A percentile compares a stretch with the other conserved stretches of the same genome.
phyloP scores from a whole-genome alignment of 2,113 vertebrate genomes.

The Microtus oregoni region DNA sequence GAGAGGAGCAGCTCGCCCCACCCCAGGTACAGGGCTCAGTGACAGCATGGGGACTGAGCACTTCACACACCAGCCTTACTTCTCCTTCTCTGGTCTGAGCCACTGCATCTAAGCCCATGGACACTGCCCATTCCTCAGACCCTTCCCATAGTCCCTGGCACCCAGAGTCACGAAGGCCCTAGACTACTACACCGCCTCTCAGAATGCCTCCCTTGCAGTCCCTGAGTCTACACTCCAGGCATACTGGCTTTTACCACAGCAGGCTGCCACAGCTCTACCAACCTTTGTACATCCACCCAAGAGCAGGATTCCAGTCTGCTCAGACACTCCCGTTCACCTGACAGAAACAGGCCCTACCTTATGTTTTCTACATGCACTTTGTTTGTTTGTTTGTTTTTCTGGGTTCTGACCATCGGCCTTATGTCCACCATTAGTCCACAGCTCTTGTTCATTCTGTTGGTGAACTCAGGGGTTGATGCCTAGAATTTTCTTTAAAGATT shows the following conservation, averaged over 20 bases:
- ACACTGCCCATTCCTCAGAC: accelerated
- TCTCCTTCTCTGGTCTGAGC: no score
- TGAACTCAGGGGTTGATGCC: not conserved
- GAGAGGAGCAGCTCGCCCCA: no score
- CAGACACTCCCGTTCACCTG: not conserved
- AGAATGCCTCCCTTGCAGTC: not conserved
- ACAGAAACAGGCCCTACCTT: not conserved
- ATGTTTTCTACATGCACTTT: not conserved
- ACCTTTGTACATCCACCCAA: not conserved
- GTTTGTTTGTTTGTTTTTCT: not conserved
- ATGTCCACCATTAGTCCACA: accelerated
- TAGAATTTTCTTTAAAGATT: not conserved
- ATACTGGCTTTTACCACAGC: not conserved
- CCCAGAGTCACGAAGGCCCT: not conserved
- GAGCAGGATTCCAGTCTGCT: not conserved
- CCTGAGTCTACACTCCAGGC: not conserved
- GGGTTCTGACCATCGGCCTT: accelerated
- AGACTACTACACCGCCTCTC: accelerated
- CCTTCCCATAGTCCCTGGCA: no score
- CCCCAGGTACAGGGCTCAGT: accelerated
- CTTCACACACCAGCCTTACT: no score
- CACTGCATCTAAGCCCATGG: not conserved
- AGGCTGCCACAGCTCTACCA: not conserved
- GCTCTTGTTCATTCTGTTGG: not conserved
- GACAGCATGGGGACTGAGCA: not conserved